Conservation (phyloP, 2,113 vertebrate genomes). For the Thinocorus orbignyianus region DNA sequence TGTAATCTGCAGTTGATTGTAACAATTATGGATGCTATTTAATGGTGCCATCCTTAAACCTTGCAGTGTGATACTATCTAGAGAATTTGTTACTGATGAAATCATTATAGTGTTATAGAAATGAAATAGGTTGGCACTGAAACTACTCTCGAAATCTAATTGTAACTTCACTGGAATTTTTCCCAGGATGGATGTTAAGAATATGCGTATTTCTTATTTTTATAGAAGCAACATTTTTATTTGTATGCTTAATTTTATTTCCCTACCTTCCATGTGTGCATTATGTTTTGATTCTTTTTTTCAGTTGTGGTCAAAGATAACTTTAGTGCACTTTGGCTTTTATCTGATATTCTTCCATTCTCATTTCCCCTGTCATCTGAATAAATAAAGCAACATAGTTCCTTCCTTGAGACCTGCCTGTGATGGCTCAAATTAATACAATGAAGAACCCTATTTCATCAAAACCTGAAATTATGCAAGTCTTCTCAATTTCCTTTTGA, state of each 20-base stretch:
- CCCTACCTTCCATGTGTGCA: background rate
- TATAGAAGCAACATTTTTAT: background rate
- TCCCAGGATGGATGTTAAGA: conserved; percentile 30
- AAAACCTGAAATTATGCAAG: background rate
- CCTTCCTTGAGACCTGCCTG: background rate
- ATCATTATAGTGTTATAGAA: conserved; percentile 33
- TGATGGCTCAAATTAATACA: background rate
- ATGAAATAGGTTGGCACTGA: conserved; percentile 41
- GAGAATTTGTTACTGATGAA: conserved; percentile 47
- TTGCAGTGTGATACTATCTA: conserved; percentile 24
- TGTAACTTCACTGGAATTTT: conserved; percentile 18
- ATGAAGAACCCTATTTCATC: background rate
- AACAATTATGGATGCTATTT: conserved; percentile 30
- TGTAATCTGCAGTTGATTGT: conserved; percentile 25
- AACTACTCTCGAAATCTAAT: conserved; percentile 45
- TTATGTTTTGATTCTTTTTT: background rate
- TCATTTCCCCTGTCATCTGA: background rate
- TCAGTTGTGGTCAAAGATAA: background rate
- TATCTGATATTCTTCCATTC: background rate
- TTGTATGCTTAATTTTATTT: conserved; percentile 20
- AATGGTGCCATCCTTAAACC: conserved; percentile 43
- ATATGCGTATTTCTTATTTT: background rate
- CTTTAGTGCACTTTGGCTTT: background rate
- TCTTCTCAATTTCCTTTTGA: background rate
- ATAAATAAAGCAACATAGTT: background rate